Percentiles rank a stretch among this genome's conserved stretches.
phyloP scores from a whole-genome alignment of 1,140 invertebrate genomes.

The Macrotrachela quadricornifera region DNA sequence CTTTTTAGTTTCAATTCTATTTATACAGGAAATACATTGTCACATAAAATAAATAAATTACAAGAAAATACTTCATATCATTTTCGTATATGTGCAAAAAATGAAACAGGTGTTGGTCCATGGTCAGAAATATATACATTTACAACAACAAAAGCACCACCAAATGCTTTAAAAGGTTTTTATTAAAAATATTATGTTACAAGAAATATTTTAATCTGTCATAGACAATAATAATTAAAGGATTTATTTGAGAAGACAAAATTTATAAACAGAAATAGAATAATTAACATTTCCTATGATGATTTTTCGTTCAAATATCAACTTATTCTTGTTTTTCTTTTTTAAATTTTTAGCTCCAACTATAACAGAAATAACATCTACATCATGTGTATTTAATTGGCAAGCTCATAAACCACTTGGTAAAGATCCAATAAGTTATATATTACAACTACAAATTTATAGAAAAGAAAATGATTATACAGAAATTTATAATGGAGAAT shows the following conservation, averaged over 20 bases:
- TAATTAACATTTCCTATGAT: too few relatives aligned
- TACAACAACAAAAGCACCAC: slow-evolving; percentile 48
- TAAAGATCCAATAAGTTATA: not conserved
- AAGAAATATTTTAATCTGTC: not conserved
- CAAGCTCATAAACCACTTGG: not conserved
- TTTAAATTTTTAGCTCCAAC: slow-evolving; percentile 3
- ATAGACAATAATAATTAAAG: not conserved
- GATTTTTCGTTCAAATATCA: too few relatives aligned
- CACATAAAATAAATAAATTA: slow-evolving; percentile 48
- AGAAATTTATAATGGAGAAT: slow-evolving; percentile 42
- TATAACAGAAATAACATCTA: not conserved
- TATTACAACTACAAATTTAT: slow-evolving; percentile 3
- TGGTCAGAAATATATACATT: slow-evolving; percentile 46
- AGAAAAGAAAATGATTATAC: slow-evolving; percentile 2
- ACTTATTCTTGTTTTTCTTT: not conserved
- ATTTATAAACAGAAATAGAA: too few relatives aligned
- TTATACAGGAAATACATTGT: not conserved
- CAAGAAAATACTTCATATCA: slow-evolving; percentile 51
- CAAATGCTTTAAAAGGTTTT: slow-evolving; percentile 44
- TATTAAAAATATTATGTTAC: not conserved
- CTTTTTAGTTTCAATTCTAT: not conserved
- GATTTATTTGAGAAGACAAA: not conserved
- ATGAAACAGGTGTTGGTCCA: slow-evolving; percentile 55
- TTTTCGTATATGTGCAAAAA: slow-evolving; percentile 58
- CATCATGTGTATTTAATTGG: too few relatives aligned